phyloP scores from a whole-genome alignment of 2,113 vertebrate genomes.

The Archilochus colubris region DNA sequence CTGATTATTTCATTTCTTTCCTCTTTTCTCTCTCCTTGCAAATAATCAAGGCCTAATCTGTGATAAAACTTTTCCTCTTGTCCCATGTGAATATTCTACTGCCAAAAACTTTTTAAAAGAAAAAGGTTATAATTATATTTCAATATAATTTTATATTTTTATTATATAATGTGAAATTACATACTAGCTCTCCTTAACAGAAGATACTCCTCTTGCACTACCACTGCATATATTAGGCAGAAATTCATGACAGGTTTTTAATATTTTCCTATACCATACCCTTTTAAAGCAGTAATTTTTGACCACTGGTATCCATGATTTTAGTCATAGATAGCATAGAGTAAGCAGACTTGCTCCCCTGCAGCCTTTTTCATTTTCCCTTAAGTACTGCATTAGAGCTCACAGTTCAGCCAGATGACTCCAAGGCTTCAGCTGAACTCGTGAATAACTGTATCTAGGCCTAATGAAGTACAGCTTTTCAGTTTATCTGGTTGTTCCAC shows the following conservation, averaged over 20 bases:
- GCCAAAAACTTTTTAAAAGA: not conserved
- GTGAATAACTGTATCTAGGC: not conserved
- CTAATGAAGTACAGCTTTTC: conserved; percentile 33
- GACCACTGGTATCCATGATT: conserved; percentile 1
- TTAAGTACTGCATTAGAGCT: conserved; percentile 36
- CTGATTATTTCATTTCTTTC: not conserved
- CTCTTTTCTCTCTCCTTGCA: not conserved
- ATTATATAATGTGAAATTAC: not conserved
- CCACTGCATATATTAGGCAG: not conserved
- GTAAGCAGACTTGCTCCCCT: conserved; percentile 24
- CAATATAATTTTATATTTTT: not conserved
- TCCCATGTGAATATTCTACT: not conserved
- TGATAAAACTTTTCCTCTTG: not conserved
- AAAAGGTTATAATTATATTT: not conserved
- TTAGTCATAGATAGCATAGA: not conserved
- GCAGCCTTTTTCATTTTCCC: conserved; percentile 12
- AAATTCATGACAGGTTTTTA: not conserved
- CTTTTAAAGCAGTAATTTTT: not conserved
- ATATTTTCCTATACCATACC: not conserved
- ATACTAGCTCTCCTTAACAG: not conserved
- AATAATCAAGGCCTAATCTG: not conserved
- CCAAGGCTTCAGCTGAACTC: not conserved
- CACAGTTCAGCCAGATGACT: conserved; percentile 16
- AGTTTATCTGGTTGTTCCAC: conserved; percentile 13
- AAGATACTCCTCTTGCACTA: not conserved